phyloP scores from a whole-genome alignment of 1,140 invertebrate genomes.

The Grapholita molesta region DNA sequence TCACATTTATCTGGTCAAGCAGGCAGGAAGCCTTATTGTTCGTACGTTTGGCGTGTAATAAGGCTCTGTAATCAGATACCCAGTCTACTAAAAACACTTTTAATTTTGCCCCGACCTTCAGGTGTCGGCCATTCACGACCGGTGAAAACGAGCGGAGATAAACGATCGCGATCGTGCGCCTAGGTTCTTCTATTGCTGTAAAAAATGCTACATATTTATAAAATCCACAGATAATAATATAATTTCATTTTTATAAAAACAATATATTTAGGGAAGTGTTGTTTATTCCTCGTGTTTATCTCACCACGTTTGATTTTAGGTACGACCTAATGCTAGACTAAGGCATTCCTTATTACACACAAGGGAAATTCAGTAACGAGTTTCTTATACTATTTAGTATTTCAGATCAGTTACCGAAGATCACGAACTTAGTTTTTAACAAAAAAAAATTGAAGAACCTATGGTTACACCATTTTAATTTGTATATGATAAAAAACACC shows the following conservation, averaged over 20 bases:
- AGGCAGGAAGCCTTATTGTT: constrained; percentile 51
- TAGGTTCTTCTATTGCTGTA: constrained; percentile 46
- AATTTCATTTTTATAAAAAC: neutral
- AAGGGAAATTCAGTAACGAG: too few species aligned
- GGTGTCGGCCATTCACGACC: constrained; percentile 62
- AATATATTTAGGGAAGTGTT: neutral
- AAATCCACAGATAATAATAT: neutral
- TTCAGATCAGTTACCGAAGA: too few species aligned
- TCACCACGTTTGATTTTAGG: too few species aligned
- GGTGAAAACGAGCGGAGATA: constrained; percentile 72
- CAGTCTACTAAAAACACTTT: constrained; percentile 61
- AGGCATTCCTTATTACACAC: too few species aligned
- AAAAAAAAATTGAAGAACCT: too few species aligned
- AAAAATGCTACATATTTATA: neutral
- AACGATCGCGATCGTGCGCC: constrained; percentile 65
- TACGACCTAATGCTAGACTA: too few species aligned
- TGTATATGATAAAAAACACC: too few species aligned
- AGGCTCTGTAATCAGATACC: constrained; percentile 63
- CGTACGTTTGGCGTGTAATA: constrained; percentile 51
- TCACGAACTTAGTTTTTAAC: too few species aligned
- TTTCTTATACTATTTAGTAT: too few species aligned
- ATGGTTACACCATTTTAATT: too few species aligned
- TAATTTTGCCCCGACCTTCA: constrained; percentile 72
- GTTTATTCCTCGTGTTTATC: too few species aligned
- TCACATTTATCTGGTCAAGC: constrained; percentile 9